Evolutionary conservation across 1,140 invertebrate genomes (phyloP).

Genomic region (Lutraria rhynchaena): DNA sequence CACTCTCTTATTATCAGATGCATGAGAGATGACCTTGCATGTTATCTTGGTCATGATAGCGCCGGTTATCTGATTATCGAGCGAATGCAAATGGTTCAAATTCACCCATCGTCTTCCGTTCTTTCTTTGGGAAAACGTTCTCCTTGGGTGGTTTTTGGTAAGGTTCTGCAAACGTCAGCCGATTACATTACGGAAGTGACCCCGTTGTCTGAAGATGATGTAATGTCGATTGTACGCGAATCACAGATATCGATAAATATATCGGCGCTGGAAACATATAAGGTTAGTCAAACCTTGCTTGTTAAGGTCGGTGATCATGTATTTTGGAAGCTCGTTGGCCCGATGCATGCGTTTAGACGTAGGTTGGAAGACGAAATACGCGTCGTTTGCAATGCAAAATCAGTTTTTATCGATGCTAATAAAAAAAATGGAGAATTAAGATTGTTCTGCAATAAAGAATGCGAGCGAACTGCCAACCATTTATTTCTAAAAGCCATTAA

Average conservation of each 20-base stretch:
- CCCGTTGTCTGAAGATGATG: conserved; percentile 65
- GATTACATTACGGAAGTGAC: conserved; percentile 75
- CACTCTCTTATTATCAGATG: conserved; percentile 66
- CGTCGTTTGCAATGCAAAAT: conserved; percentile 18
- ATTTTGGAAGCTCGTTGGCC: conserved; percentile 69
- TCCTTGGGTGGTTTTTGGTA: conserved; percentile 71
- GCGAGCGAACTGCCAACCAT: not conserved
- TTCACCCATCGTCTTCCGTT: conserved; percentile 77
- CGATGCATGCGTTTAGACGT: conserved; percentile 62
- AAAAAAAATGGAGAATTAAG: conserved; percentile 63
- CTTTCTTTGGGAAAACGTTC: conserved; percentile 59
- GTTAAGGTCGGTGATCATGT: conserved; percentile 63
- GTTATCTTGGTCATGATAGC: conserved; percentile 70
- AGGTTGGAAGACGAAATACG: conserved; percentile 59
- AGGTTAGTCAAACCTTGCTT: conserved; percentile 54
- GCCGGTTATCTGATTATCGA: conserved; percentile 70
- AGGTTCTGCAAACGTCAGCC: conserved; percentile 71
- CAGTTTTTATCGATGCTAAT: conserved; percentile 69
- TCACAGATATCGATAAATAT: conserved; percentile 60
- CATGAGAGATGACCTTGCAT: conserved; percentile 63
- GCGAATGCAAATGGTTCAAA: conserved; percentile 63
- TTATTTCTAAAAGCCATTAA: conserved; percentile 40
- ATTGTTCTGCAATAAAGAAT: conserved; percentile 53
- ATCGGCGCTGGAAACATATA: conserved; percentile 42
- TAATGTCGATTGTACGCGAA: conserved; percentile 56